These are phyloP conservation scores for Setipinna tenuifilis DNA, from an alignment of 2,797 vertebrate genomes.

Conservation along the genomic window DNA sequence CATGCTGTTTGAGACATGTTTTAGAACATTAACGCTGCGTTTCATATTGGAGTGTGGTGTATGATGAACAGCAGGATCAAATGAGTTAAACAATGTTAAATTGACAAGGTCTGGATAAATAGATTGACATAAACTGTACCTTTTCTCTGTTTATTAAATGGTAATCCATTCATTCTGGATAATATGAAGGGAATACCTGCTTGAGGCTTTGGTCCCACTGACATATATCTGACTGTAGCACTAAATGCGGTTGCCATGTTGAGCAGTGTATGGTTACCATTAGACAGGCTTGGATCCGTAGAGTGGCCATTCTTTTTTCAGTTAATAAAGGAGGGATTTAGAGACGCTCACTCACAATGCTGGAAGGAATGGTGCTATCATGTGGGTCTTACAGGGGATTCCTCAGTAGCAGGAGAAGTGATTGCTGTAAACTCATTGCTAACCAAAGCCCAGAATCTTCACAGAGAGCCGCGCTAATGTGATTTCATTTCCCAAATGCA, in stretches of 20 bases:
- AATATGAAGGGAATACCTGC: neutral
- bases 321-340: conserved; percentile 38
- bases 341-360: conserved; percentile 15
- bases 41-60: neutral
- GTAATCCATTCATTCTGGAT: neutral
- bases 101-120: neutral
- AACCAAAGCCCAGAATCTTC: conserved; percentile 37
- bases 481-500: conserved; percentile 54
- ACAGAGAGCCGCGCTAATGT: conserved; percentile 45
- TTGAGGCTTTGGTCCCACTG: neutral
- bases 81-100: too few relatives aligned
- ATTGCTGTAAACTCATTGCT: conserved; percentile 5
- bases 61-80: neutral
- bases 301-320: conserved; percentile 18
- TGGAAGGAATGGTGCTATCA: conserved; percentile 1
- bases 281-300: neutral
- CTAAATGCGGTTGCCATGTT: neutral
- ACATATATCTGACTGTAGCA: neutral
- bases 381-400: neutral
- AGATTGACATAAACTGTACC: neutral
- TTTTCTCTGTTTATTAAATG: neutral
- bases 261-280: neutral
- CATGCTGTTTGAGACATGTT: neutral
- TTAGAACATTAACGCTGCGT: neutral
- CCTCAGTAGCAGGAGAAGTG: conserved; percentile 2